phyloP scores from a whole-genome alignment of 92 coral and sea anemone species.

The Montipora capitata region DNA sequence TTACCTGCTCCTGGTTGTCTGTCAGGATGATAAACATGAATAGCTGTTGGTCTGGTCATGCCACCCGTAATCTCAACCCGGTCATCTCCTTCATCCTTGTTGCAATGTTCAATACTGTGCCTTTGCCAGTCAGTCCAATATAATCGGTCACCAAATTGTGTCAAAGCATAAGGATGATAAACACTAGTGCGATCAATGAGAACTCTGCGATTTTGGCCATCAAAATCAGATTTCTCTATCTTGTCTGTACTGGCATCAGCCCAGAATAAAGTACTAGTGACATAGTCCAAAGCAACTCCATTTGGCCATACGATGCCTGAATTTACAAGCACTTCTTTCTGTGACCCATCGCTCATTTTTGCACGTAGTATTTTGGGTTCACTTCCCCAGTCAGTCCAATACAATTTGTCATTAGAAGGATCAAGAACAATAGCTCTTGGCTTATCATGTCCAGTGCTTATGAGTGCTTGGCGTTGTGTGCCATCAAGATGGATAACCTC shows the following conservation, averaged over 20 bases:
- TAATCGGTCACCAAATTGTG: conserved; percentile 60
- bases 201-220: conserved; percentile 64
- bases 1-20: conserved; percentile 86
- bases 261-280: conserved; percentile 66
- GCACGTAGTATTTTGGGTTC: conserved; percentile 77
- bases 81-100: conserved; percentile 71
- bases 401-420: conserved; percentile 58
- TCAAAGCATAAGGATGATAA: conserved; percentile 79
- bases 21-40: conserved; percentile 80
- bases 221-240: conserved; percentile 68
- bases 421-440: conserved; percentile 83
- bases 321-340: conserved; percentile 64
- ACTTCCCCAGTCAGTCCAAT: conserved; percentile 87
- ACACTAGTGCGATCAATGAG: conserved; percentile 61
- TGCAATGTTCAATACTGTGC: conserved; percentile 77
- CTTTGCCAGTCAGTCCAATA: conserved; percentile 89
- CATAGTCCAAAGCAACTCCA: conserved; percentile 80
- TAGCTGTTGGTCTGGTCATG: conserved; percentile 82
- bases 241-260: conserved; percentile 79
- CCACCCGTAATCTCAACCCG: conserved; percentile 74
- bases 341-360: conserved; percentile 76
- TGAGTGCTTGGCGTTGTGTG: conserved; percentile 65
- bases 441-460: conserved; percentile 73
- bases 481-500: conserved; percentile 78
- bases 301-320: conserved; percentile 85